Evolutionary conservation across 2,113 vertebrate genomes (phyloP), one percentile per base, ranked within the genome.

Genomic region (Saguinus imperator): DNA sequence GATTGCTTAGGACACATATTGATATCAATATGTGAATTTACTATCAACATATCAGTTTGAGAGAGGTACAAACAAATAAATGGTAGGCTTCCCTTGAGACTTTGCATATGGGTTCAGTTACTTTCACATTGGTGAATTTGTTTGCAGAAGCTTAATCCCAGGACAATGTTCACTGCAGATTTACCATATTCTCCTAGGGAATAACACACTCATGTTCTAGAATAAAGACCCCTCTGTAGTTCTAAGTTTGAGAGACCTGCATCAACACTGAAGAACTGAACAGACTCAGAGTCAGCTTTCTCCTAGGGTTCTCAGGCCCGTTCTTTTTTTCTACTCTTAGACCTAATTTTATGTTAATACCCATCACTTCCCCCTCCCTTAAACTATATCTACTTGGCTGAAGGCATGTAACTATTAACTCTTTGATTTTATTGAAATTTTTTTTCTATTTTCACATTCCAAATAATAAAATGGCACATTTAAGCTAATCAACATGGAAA

Each of bases 391-490:
- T 45, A 86, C 37, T 79, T 72, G 64, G 8, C 21, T n/a, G 37
- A 96, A 91, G 52, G 52, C 27, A 70, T 85, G 89, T 52, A 88
- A 86, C 81, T 95, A 83, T 84, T 68, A 82, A 11, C 55, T 84
- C 88, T 84, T 89, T 4, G 48, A 86, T 80, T 83, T 70, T 45
- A 75, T 86, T 66, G 23, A 92, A 86, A 73, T 0, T 16, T 75
- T 75, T 57, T 80, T 66, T 27, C 72, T 72, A 50, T 43, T 52
- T 87, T 87, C 64, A 87, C 43, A 87, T 97, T 90, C 16, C 48
- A 84, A 86, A 82, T 94, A 89, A 75, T 32, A 88, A 91, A 96
- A 37, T 86, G 81, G 25, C 52, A 77, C 86, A 70, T 29, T 95
- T 80, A 73, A 93, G 75, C 64, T 68, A 80, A 96, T 32, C 45